Base-by-base conservation (phyloP, 2,113 vertebrate genomes). In the Oxygymnocypris stewartii region DNA sequence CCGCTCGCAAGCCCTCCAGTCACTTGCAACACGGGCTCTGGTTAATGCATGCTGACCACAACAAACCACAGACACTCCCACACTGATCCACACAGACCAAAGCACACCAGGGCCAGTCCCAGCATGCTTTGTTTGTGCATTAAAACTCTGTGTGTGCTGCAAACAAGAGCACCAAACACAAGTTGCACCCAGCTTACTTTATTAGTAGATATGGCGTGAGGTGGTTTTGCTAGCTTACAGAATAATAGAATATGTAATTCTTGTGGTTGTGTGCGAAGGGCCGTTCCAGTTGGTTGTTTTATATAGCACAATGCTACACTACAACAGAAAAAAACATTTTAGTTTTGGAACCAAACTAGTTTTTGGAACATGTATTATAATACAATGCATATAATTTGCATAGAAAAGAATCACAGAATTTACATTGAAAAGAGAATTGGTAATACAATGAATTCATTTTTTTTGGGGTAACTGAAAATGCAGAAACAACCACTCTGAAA, bases 1-100 rank as follows among this genome's bases (percentile, higher is more conserved):
- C 81, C 61, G 37, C 89, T 87, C 37, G 69, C 88, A 13, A 85
- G 90, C 89, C 90, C 91, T 89, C 81, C 81, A 83, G 84, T 71
- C 81, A 65, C 71, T 44, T 7, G 85, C 71, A 87, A 42, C 89
- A 51, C 82, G 42, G 23, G 28, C 84, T 37, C 44, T 75, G 57
- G 47, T 12, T 86, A 79, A 40, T 81, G 63, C 75, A n/a, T 6
- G 20, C 87, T 79, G 86, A 88, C 87, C 61, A 57, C 91, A 90
- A 85, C 86, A 87, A 61, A 71, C 85, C 81, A 2, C 73, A 37
- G 11, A 28, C 47, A 47, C 63, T 28, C 74, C 25, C 12, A 86
- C 37, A 88, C 65, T 84, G 77, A 87, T 57, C 69, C 87, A 86
- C 80, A 86, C 83, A 89, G 71, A 84, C 87, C 67, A 71, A 35